phyloP scores from a whole-genome alignment of 2,888 invertebrate species.

The Ophion slaviceki region DNA sequence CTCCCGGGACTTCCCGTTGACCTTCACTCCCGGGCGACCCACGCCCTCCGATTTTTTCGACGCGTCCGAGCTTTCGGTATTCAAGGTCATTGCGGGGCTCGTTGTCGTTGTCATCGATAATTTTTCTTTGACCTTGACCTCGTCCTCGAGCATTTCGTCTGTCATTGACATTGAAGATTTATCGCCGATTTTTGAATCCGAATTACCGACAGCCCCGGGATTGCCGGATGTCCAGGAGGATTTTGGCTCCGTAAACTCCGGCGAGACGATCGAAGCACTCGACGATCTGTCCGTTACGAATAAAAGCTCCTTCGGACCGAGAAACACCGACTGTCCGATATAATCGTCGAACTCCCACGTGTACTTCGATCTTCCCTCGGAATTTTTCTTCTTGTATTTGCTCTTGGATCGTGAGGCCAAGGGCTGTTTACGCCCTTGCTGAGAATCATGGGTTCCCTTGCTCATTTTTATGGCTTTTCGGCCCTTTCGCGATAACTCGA shows the following conservation, averaged over 20 bases:
- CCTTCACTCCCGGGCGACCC: constrained; percentile 20
- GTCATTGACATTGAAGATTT: not conserved
- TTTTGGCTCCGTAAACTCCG: constrained; percentile 4
- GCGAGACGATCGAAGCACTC: not conserved
- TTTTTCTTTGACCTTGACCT: constrained; percentile 8
- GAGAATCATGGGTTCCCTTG: constrained; percentile 25
- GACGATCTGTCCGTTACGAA: constrained; percentile 36
- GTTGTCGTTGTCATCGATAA: constrained; percentile 11
- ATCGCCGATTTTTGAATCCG: not conserved
- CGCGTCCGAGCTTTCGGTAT: constrained; percentile 8
- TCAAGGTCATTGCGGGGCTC: constrained; percentile 14
- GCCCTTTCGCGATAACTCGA: not conserved
- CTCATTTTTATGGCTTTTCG: not conserved
- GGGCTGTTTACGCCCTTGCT: not conserved
- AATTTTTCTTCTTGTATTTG: constrained; percentile 3
- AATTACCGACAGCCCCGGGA: not conserved
- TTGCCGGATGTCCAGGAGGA: constrained; percentile 1
- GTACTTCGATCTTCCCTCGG: not conserved
- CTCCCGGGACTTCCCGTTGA: constrained; percentile 47
- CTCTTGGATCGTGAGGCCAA: constrained; percentile 7
- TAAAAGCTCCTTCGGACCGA: constrained; percentile 46
- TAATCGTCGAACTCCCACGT: constrained; percentile 25
- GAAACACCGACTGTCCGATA: constrained; percentile 39
- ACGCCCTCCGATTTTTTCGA: constrained; percentile 3
- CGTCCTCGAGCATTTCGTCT: not conserved